These are phyloP conservation scores for Ornithoptera priamus DNA, from an alignment of 2,888 invertebrate genomes.

Conservation along the genomic window DNA sequence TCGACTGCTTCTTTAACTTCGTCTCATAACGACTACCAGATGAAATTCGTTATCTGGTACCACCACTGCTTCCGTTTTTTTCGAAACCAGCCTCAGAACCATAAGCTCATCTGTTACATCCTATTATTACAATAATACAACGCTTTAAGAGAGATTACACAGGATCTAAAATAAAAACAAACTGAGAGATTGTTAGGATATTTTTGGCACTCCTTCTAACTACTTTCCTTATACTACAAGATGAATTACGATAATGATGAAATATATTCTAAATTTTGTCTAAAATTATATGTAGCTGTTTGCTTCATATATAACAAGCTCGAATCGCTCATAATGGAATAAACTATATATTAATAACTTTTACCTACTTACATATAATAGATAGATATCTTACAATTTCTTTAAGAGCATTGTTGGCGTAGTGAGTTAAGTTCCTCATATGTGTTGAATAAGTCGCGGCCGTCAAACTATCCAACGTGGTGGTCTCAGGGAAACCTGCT, in stretches of 20 bases:
- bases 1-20: conserved; percentile 15
- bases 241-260: too few species aligned
- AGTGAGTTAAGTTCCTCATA: conserved; percentile 61
- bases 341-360: too few species aligned
- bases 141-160: neutral
- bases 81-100: conserved; percentile 64
- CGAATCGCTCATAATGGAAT: too few species aligned
- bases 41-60: conserved; percentile 68
- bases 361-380: too few species aligned
- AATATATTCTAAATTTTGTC: too few species aligned
- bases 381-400: conserved; percentile 58
- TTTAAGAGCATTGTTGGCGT: conserved; percentile 63
- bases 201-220: too few species aligned
- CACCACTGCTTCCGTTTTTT: conserved; percentile 70
- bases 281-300: too few species aligned
- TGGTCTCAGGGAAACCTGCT: conserved; percentile 71
- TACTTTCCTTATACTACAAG: too few species aligned
- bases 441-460: conserved; percentile 72
- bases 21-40: conserved; percentile 70
- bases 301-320: too few species aligned
- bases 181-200: too few species aligned
- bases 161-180: too few species aligned
- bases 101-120: conserved; percentile 66
- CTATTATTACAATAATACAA: conserved; percentile 38
- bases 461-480: conserved; percentile 72